A percentile compares a stretch with the other conserved stretches of the same genome.
Conservation (phyloP, 1,140 invertebrate species). For the Ceratoteleas bidentatus region DNA sequence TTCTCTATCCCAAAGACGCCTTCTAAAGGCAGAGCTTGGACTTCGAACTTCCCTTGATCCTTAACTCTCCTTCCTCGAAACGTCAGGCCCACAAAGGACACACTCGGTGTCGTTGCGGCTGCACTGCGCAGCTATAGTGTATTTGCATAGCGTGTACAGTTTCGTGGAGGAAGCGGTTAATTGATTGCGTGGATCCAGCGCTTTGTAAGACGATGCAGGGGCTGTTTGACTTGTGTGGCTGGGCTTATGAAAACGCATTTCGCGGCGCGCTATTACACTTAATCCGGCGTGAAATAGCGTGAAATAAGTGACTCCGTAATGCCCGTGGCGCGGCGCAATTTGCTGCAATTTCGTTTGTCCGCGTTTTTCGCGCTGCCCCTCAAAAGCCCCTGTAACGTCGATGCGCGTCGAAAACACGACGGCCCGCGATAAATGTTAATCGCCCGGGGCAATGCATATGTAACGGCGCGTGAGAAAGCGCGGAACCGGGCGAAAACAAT, state of each 20-base stretch:
- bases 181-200: conserved; percentile 34
- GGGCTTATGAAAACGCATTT: conserved; percentile 41
- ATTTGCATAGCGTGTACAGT: conserved; percentile 44
- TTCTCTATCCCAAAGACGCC: no score
- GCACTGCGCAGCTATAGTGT: conserved; percentile 25
- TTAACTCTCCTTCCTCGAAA: conserved; percentile 40
- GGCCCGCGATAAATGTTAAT: not conserved
- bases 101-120: conserved; percentile 21
- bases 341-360: conserved; percentile 24
- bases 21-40: not conserved
- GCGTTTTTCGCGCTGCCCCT: not conserved
- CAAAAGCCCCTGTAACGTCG: not conserved
- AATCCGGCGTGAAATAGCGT: conserved; percentile 54
- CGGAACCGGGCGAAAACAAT: not conserved
- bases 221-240: conserved; percentile 5
- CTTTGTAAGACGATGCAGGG: not conserved
- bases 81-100: conserved; percentile 46
- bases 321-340: conserved; percentile 5
- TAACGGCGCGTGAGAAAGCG: not conserved
- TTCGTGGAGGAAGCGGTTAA: conserved; percentile 26
- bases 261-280: conserved; percentile 35
- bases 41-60: conserved; percentile 39
- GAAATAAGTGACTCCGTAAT: conserved; percentile 40
- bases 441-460: not conserved
- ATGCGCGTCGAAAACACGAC: not conserved